Base-by-base conservation (phyloP, 2,888 invertebrate genomes). In the Bombylius discolor region DNA sequence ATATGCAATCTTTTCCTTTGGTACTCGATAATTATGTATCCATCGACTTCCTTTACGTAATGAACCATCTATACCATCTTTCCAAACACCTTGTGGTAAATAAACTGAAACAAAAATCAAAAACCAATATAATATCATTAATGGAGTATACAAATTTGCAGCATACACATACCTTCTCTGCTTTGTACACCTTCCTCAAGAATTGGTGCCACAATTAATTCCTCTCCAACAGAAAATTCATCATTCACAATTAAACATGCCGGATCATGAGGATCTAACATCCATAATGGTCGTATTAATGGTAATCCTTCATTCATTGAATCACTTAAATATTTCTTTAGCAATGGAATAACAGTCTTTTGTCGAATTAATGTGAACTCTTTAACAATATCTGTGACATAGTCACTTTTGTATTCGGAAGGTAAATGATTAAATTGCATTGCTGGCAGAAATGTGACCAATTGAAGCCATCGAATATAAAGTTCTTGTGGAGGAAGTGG, bases 351-450 rank as follows among this genome's bases (percentile, higher is more conserved):
- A 1, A 91, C 89, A 62, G 81, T 79, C 67, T 84, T 85, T 64
- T 85, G 84, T 23, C 93, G 77, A n/a, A 89, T 74, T 4, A 79
- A 74, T 0, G 88, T 86, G 65, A 89, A 78, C 66, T 79, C 82
- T 67, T 84, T 87, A 0, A 89, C 88, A 70, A 89, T 81, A 56
- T 88, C 86, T 12, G 88, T 75, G 0, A 91, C 84, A 49, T 79
- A 77, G 48, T 86, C 84, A 65, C 88, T 87, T 36, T 87, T 88
- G 66, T 92, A 95, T 68, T 89, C 87, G 68, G 89, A 90, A 0
- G 97, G 96, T 47, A 92, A 75, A 67, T 91, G 85, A 0, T 91
- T 91, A 64, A 93, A 94, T 68, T 94, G 86, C 74, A 97, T 87
- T 1, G 92, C 88, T 0, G 96, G 95, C 64, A 97, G 74, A 70